Conservation (phyloP, 2,797 vertebrate genomes). For the Galago senegalensis region DNA sequence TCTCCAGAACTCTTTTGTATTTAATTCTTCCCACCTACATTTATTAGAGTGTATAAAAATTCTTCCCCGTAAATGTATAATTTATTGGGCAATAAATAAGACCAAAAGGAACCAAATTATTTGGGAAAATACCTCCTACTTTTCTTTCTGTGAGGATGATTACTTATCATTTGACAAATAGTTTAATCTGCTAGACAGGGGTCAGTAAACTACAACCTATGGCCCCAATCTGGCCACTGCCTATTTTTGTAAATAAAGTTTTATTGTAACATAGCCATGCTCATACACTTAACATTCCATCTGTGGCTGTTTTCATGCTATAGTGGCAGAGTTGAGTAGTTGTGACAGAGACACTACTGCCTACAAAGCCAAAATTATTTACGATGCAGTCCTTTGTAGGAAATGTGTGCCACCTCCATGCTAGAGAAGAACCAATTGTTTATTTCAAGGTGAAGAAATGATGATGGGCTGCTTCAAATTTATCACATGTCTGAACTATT, state of each 20-base stretch:
- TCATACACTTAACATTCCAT: not conserved
- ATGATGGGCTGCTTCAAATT: not conserved
- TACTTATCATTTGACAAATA: not conserved
- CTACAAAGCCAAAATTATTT: not conserved
- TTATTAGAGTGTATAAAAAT: constrained; percentile 2
- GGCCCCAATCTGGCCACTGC: not conserved
- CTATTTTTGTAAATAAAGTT: not conserved
- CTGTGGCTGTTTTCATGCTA: not conserved
- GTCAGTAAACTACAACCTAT: not conserved
- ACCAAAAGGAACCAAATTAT: constrained; percentile 21
- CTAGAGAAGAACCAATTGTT: not conserved
- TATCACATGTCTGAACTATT: not conserved
- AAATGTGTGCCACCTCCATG: not conserved
- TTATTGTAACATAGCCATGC: not conserved
- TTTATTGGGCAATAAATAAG: constrained; percentile 27
- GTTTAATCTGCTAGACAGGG: not conserved
- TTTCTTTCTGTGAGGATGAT: not conserved
- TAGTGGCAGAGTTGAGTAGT: not conserved
- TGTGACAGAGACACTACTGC: not conserved
- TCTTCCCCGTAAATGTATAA: not conserved
- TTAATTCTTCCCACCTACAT: not conserved
- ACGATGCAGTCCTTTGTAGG: not conserved
- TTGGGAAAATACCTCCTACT: not conserved
- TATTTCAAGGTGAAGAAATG: not conserved
- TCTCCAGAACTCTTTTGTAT: not conserved